Conservation (phyloP, 2,888 invertebrate genomes). For the Cerceris ruficornis region DNA sequence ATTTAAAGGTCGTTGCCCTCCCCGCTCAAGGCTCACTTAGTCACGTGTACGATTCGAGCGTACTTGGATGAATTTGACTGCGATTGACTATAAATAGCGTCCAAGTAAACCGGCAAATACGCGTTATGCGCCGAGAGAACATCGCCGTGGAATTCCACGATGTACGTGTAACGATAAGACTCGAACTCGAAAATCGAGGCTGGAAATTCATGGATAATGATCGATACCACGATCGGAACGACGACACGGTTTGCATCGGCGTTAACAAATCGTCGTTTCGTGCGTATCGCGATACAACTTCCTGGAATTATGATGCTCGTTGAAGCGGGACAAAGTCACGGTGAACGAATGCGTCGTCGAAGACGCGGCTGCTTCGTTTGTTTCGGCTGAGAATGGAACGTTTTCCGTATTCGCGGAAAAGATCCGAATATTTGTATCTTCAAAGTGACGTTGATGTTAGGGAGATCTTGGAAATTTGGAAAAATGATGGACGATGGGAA, state of each 20-base stretch:
- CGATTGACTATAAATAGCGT: no score
- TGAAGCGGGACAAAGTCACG: conserved; percentile 15
- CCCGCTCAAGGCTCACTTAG: conserved; percentile 37
- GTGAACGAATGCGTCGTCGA: conserved; percentile 18
- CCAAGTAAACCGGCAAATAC: no score
- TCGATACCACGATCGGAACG: not conserved
- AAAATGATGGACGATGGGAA: no score
- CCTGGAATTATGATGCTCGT: conserved; percentile 39
- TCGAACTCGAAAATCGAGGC: not conserved
- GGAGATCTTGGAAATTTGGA: no score
- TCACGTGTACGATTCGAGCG: conserved; percentile 24
- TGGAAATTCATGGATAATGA: not conserved
- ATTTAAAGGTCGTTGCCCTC: conserved; percentile 47
- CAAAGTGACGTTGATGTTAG: no score
- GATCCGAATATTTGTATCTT: conserved; percentile 1
- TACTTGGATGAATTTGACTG: conserved; percentile 25
- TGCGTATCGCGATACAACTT: conserved; percentile 24
- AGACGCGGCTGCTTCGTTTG: not conserved
- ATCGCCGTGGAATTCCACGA: no score
- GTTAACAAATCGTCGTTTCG: conserved; percentile 15
- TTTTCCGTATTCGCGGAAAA: not conserved
- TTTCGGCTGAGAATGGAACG: conserved; percentile 10
- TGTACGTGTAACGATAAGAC: no score
- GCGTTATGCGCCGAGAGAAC: no score
- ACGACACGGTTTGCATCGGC: conserved; percentile 10